A percentile compares a stretch with the other conserved stretches of the same genome.
These are phyloP conservation scores for Zaprionus capensis DNA, from an alignment of 1,140 invertebrate species.

Conservation along the genomic window DNA sequence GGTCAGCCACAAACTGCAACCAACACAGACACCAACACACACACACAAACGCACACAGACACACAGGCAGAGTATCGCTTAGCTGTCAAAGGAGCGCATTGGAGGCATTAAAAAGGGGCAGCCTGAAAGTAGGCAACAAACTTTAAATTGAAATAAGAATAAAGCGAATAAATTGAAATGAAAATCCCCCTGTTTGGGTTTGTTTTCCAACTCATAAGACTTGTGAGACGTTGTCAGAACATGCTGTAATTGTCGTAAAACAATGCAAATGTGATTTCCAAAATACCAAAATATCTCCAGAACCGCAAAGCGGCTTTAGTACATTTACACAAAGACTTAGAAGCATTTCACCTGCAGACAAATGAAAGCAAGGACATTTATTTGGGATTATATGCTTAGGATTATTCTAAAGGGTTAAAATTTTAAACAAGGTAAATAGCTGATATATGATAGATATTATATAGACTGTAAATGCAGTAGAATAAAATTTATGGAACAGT, in stretches of 20 bases:
- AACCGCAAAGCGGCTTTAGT: not conserved
- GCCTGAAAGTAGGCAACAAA: conserved; percentile 60
- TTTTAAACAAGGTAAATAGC: not conserved
- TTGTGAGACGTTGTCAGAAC: not conserved
- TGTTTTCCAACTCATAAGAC: not conserved
- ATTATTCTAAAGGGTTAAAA: not conserved
- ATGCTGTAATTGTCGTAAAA: not conserved
- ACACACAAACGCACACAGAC: not conserved
- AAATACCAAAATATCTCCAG: not conserved
- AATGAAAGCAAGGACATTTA: not conserved
- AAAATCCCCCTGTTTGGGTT: not conserved
- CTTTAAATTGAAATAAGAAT: conserved; percentile 1
- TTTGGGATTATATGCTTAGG: not conserved
- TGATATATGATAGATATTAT: too few relatives aligned
- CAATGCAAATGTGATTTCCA: not conserved
- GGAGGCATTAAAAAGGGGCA: not conserved
- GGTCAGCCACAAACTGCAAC: conserved; percentile 12
- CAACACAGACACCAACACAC: not conserved
- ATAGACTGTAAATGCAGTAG: too few relatives aligned
- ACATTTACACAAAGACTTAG: too few relatives aligned
- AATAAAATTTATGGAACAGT: too few relatives aligned
- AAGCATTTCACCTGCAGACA: not conserved
- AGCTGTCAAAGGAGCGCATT: not conserved
- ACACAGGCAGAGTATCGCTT: not conserved
- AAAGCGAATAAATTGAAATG: not conserved